A percentile compares a stretch with the other conserved stretches of the same genome.
Conservation (phyloP, 2,888 invertebrate species). For the Drosophila tripunctata region DNA sequence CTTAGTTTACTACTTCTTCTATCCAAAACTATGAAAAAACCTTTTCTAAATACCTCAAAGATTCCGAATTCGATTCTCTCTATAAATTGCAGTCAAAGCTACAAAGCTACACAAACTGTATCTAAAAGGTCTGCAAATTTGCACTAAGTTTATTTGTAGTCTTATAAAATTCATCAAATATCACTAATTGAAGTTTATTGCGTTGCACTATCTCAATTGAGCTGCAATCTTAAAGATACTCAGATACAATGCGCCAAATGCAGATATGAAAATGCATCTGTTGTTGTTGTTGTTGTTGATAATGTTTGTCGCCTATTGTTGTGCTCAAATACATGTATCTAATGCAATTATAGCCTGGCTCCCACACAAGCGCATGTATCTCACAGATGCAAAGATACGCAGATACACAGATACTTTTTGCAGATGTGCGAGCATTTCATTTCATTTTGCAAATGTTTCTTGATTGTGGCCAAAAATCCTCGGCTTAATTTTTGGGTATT, state of each 20-base stretch:
- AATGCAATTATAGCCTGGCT: conserved; percentile 29
- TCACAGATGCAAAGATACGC: conserved; percentile 12
- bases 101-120: neutral
- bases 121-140: neutral
- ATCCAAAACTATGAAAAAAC: too few species aligned
- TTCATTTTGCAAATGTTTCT: neutral
- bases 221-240: conserved; percentile 14
- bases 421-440: conserved; percentile 59
- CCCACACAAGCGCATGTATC: conserved; percentile 14
- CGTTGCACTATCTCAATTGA: neutral
- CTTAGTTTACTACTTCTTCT: too few species aligned
- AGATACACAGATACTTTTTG: conserved; percentile 54
- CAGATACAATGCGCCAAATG: conserved; percentile 9
- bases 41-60: neutral
- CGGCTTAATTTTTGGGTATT: conserved; percentile 35
- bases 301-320: neutral
- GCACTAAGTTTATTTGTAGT: neutral
- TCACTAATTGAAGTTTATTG: neutral
- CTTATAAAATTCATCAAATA: neutral
- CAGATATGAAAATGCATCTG: neutral
- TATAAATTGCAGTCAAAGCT: neutral
- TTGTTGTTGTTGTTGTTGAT: neutral
- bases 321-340: neutral
- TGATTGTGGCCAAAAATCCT: conserved; percentile 37
- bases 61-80: neutral